Conservation (phyloP, 2,888 invertebrate genomes). For the Cephus runcator region DNA sequence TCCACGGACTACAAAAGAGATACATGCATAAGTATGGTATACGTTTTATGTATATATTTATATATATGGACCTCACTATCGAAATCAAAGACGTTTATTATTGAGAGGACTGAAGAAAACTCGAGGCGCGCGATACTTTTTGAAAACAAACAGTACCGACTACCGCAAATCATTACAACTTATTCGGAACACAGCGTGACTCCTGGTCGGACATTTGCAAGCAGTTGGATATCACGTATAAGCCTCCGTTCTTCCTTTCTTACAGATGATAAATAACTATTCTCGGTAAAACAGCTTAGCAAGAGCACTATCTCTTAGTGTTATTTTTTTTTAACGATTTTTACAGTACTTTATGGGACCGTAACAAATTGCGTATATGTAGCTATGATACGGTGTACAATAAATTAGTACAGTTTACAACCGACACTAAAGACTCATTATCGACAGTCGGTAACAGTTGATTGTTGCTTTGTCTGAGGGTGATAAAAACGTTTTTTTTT, state of each 20-base stretch:
- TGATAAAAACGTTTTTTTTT: not conserved
- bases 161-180: not conserved
- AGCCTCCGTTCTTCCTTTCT: not conserved
- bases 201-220: not conserved
- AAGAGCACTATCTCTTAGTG: not conserved
- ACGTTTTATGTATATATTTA: not conserved
- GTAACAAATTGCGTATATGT: not conserved
- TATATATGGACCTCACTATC: constrained; percentile 6
- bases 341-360: not conserved
- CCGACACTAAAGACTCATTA: not conserved
- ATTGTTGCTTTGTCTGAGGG: not conserved
- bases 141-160: not conserved
- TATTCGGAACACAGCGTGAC: not conserved
- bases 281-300: not conserved
- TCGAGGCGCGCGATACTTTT: constrained; percentile 3
- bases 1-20: not conserved
- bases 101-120: constrained; percentile 18
- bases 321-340: not conserved
- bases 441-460: not conserved
- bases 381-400: not conserved
- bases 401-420: not conserved
- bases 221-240: not conserved
- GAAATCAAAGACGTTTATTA: constrained; percentile 29
- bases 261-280: not conserved
- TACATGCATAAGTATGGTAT: constrained; percentile 18